Evolutionary conservation across 2,797 vertebrate species (phyloP), one percentile per base, ranked within the genome.

Genomic region (Trachurus trachurus): DNA sequence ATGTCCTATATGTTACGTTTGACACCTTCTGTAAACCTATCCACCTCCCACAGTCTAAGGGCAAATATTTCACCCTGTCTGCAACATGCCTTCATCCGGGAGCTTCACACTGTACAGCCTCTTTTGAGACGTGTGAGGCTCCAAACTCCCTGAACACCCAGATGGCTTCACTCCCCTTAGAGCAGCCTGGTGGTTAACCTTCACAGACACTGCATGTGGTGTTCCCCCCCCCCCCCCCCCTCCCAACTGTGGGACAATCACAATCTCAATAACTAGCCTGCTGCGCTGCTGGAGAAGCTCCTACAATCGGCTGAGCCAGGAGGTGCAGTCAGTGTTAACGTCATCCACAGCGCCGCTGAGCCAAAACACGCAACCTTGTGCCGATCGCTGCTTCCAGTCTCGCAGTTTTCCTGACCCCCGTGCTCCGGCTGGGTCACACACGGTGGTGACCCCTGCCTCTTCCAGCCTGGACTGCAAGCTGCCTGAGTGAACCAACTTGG

Each of bases 101-200:
- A 29, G 69, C 31, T 64, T 76, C 45, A 29, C 15, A 56, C 39
- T 22, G 22, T 29, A 34, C 47, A 45, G 39, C 62, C 42, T 66
- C 72, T 78, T 59, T 13, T 31, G 65, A 81, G 75, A 80, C 8
- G 1, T 17, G n/a, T 5, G 15, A 54, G 40, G 58, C 42, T 79
- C 54, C 37, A 37, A 37, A 67, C 62, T 58, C 59, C 44, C 63
- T 12, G 12, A 70, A 45, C 74, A 59, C 80, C 67, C 71, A 71
- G 70, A 65, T 63, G 69, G 70, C 45, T n/a, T 49, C 53, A 84
- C 53, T 74, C 47, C 47, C 47, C 47, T 59, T 61, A 34, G 74
- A 81, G 85, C 80, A 77, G 74, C 76, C 63, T 65, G 78, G 66
- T 72, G 53, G 81, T 78, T 84, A 71, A 82, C 80, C 76, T 87